phyloP scores from a whole-genome alignment of 2,113 vertebrate species.

The Tringa solitaria region DNA sequence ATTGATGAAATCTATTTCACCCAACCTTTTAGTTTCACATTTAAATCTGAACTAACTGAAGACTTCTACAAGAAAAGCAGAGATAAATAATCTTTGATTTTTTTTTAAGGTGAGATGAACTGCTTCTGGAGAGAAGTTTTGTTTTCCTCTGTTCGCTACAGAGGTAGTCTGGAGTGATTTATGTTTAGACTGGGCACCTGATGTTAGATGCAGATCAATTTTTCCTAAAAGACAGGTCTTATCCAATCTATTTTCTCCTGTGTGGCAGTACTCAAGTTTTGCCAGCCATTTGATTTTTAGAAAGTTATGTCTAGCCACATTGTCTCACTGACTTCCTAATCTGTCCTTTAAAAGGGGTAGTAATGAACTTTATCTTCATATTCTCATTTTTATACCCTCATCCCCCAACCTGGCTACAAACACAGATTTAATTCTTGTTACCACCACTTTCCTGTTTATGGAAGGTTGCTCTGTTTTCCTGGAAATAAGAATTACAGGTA shows the following conservation, averaged over 20 bases:
- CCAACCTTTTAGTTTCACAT: neutral
- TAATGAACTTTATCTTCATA: neutral
- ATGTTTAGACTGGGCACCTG: accelerated
- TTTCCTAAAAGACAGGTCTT: neutral
- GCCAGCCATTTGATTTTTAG: neutral
- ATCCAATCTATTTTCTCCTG: neutral
- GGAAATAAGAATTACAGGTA: neutral
- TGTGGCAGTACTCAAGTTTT: neutral
- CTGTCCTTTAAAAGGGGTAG: neutral
- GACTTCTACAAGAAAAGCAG: neutral
- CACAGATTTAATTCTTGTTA: neutral
- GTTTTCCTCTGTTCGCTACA: neutral
- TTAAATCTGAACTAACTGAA: neutral
- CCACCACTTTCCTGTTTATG: neutral
- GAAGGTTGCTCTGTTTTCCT: neutral
- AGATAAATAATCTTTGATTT: neutral
- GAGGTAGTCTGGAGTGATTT: neutral
- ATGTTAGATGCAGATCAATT: neutral
- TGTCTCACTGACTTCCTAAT: conserved; percentile 20
- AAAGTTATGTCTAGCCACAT: neutral
- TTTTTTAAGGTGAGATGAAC: neutral
- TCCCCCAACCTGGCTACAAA: neutral
- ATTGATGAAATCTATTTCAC: neutral
- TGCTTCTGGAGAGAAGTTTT: neutral
- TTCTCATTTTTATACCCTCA: neutral